Evolutionary conservation across 2,113 vertebrate species (phyloP).

Genomic region (Craseonycteris thonglongyai): DNA sequence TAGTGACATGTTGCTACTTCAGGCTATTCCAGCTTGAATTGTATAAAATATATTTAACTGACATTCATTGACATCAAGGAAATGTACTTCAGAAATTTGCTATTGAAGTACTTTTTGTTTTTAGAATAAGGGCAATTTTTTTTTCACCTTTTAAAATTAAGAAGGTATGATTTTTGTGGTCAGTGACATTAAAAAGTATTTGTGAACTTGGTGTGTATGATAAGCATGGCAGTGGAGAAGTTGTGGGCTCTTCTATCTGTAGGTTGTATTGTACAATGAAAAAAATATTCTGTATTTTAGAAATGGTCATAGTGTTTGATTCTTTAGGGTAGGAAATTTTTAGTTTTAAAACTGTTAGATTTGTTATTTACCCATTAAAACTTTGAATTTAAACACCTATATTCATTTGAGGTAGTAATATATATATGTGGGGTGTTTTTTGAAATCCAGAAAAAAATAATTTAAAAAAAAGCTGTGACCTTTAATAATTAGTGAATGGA

Average conservation of each 20-base stretch:
- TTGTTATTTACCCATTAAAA: conserved; percentile 3
- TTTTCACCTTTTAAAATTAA: conserved; percentile 23
- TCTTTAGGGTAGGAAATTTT: conserved; percentile 12
- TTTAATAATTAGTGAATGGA: conserved; percentile 36
- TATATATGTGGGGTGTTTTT: conserved; percentile 18
- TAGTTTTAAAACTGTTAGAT: conserved; percentile 13
- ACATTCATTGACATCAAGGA: neutral
- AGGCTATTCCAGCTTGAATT: neutral
- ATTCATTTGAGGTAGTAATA: neutral
- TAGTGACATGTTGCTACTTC: conserved; percentile 7
- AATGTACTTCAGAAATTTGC: conserved; percentile 19
- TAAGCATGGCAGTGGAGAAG: neutral
- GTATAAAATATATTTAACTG: conserved; percentile 11
- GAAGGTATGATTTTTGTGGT: neutral
- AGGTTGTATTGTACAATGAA: neutral
- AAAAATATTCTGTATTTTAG: neutral
- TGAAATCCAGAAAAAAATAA: neutral
- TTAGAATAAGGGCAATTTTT: neutral
- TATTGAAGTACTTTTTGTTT: neutral
- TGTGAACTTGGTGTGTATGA: conserved; percentile 4
- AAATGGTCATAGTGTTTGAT: conserved; percentile 11
- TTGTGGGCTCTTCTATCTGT: neutral
- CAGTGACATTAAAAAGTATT: neutral
- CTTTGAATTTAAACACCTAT: neutral
- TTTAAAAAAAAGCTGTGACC: neutral